Evolutionary conservation across 2,797 vertebrate species (phyloP).

Genomic region (Iguana delicatissima): DNA sequence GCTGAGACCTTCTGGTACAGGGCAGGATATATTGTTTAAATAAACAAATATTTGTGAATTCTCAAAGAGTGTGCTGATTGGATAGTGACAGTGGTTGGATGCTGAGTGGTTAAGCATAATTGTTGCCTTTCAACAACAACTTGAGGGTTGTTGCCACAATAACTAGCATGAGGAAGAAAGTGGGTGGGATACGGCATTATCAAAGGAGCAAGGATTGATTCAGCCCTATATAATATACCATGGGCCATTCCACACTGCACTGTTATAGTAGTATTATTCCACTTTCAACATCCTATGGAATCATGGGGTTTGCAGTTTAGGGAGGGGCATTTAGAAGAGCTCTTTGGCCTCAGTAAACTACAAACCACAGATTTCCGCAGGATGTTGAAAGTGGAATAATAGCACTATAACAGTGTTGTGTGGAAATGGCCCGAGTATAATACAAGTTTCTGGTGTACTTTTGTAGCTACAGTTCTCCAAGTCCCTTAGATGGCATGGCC

Average conservation of each 20-base stretch:
- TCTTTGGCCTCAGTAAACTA: no score
- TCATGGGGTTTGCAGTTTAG: no score
- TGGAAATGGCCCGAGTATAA: not conserved
- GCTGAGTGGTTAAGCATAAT: not conserved
- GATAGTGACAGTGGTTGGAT: not conserved
- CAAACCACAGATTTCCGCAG: no score
- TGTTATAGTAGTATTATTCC: no score
- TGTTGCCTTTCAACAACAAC: not conserved
- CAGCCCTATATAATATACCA: not conserved
- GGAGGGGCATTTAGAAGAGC: no score
- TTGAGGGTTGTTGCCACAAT: not conserved
- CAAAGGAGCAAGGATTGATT: not conserved
- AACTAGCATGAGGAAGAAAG: no score
- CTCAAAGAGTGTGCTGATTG: not conserved
- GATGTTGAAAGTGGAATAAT: no score
- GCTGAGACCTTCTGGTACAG: no score
- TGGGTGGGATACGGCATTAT: not conserved
- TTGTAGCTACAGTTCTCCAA: not conserved
- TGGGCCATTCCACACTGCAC: no score
- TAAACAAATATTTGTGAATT: not conserved
- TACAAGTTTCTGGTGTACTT: not conserved
- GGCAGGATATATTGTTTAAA: no score
- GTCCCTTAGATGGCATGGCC: not conserved
- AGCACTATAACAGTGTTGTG: no score
- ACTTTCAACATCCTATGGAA: no score